Percentiles rank a stretch among this genome's conserved stretches.
Conservation (phyloP, 2,113 vertebrate genomes). For the Apus apus region DNA sequence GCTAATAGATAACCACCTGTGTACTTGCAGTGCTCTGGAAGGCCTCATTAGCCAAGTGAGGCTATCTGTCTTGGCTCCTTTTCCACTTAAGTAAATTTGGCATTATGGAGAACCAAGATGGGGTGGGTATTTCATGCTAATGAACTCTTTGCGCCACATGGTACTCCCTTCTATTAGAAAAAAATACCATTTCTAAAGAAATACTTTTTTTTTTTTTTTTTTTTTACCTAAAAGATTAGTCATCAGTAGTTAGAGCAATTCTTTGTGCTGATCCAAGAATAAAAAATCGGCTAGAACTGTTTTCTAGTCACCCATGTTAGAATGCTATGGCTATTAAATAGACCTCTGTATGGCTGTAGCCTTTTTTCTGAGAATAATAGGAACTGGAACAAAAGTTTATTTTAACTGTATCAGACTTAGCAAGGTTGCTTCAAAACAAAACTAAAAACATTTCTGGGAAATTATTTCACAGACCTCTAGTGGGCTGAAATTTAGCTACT, state of each 20-base stretch:
- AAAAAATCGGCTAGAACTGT: not conserved
- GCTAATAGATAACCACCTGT: slow-evolving; percentile 34
- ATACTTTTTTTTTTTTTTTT: not conserved
- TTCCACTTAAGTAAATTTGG: slow-evolving; percentile 57
- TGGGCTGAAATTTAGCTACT: slow-evolving; percentile 11
- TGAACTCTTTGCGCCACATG: not conserved
- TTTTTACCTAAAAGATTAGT: not conserved
- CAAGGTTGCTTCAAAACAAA: slow-evolving; percentile 3
- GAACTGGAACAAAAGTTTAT: not conserved
- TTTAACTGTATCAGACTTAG: not conserved
- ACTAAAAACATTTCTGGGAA: slow-evolving; percentile 4
- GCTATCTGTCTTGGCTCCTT: slow-evolving; percentile 29
- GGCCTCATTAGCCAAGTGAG: slow-evolving; percentile 42
- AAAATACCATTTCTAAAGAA: not conserved
- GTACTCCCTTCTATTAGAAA: not conserved
- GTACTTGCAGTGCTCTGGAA: slow-evolving; percentile 16
- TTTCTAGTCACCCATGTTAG: not conserved
- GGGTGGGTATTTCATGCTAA: slow-evolving; percentile 45
- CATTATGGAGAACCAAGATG: not conserved
- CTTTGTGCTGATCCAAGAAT: not conserved
- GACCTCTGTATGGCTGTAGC: not conserved
- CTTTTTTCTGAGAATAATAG: not conserved
- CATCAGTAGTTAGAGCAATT: not conserved
- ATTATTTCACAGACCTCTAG: slow-evolving; percentile 7
- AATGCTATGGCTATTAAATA: not conserved